Conservation (phyloP, 2,797 vertebrate genomes). For the Galaxias olidus region DNA sequence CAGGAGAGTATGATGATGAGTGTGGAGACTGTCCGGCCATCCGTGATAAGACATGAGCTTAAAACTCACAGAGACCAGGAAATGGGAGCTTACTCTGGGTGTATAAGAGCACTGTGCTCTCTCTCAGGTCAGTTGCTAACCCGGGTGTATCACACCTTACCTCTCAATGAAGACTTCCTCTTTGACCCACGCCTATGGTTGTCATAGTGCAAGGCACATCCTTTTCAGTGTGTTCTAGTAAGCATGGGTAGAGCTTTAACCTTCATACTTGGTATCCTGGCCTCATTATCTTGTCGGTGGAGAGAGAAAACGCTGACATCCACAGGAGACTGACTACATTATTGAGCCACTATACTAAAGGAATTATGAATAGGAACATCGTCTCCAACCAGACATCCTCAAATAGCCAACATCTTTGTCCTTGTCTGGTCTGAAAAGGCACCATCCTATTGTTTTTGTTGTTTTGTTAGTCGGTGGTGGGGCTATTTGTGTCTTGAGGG, state of each 20-base stretch:
- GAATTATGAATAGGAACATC: too few relatives aligned
- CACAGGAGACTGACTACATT: too few relatives aligned
- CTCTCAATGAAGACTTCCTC: slow-evolving; percentile 52
- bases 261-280: too few relatives aligned
- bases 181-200: too few relatives aligned
- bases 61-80: slow-evolving; percentile 85
- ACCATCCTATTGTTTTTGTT: too few relatives aligned
- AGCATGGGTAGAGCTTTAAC: slow-evolving; percentile 26
- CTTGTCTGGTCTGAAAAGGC: too few relatives aligned
- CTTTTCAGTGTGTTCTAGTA: slow-evolving; percentile 13
- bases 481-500: slow-evolving; percentile 54
- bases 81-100: slow-evolving; percentile 79
- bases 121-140: slow-evolving; percentile 85
- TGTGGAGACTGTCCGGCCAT: slow-evolving; percentile 87
- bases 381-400: too few relatives aligned
- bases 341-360: too few relatives aligned
- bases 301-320: too few relatives aligned
- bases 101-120: slow-evolving; percentile 82
- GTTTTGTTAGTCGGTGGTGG: slow-evolving; percentile 1
- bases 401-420: too few relatives aligned
- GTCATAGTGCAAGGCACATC: too few relatives aligned
- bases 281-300: too few relatives aligned
- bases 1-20: slow-evolving; percentile 91
- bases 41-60: slow-evolving; percentile 91
- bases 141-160: slow-evolving; percentile 17